phyloP scores from a whole-genome alignment of 2,888 invertebrate species.

The Harpalus rubripes region DNA sequence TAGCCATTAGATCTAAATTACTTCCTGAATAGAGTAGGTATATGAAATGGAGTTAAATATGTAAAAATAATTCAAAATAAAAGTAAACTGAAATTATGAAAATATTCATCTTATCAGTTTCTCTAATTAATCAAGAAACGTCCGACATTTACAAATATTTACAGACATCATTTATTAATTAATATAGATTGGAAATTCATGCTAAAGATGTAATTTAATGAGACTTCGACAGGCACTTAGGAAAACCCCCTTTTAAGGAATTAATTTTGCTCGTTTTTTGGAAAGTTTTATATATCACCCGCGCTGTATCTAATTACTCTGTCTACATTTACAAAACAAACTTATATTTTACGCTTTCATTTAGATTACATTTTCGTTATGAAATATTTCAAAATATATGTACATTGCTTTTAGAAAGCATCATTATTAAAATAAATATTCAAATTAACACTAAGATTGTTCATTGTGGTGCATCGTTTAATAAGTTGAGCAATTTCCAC shows the following conservation, averaged over 20 bases:
- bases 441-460: constrained; percentile 29
- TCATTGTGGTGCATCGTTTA: constrained; percentile 27
- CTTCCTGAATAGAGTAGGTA: background rate
- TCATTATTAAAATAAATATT: constrained; percentile 44
- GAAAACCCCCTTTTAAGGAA: background rate
- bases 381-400: constrained; percentile 61
- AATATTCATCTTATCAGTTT: constrained; percentile 7
- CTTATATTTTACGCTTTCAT: constrained; percentile 59
- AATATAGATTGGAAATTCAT: constrained; percentile 37
- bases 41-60: background rate
- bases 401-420: constrained; percentile 52
- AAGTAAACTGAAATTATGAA: background rate
- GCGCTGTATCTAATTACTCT: constrained; percentile 23
- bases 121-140: constrained; percentile 26
- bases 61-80: constrained; percentile 4
- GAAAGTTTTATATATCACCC: constrained; percentile 44
- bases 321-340: constrained; percentile 54
- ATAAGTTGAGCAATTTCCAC: constrained; percentile 9
- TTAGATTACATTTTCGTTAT: constrained; percentile 53
- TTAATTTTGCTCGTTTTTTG: constrained; percentile 54
- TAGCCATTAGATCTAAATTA: background rate
- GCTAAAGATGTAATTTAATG: constrained; percentile 11
- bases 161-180: constrained; percentile 23
- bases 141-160: constrained; percentile 21
- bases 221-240: constrained; percentile 6